Evolutionary conservation across 2,113 vertebrate species (phyloP), one percentile per base, ranked within the genome.

Genomic region (Onychorhynchus coronatus): DNA sequence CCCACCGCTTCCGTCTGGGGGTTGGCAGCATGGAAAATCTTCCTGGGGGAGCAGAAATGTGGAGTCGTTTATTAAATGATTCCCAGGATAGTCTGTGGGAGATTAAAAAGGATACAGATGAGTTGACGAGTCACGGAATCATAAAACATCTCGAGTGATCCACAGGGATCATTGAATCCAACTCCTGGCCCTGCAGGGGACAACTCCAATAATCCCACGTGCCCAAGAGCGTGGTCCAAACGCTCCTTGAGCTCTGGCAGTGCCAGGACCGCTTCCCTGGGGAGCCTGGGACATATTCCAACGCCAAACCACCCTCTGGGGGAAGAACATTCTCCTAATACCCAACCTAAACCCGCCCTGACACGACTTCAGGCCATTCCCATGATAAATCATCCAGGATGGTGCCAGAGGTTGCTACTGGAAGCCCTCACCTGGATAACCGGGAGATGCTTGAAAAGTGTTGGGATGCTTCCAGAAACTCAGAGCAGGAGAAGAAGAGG

Each of bases 141-240:
- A 1, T 1, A 23, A 76, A 83, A 63, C 5, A 16, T 33, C 63
- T 55, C 2, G 25, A 9, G 6, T 20, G 16, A 30, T 1, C 3
- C 7, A 3, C 14, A 19, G 27, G 41, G 55, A 62, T 56, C 41
- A 23, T 21, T 0, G 1, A 47, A 22, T 22, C 5, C 14, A 23
- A 47, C 9, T 33, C 37, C 28, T 44, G 41, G 5, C 7, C 35
- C 21, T 33, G 31, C 42, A 27, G 6, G 9, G 50, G 31, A 3
- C 35, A 58, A 37, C 5, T 23, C 47, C 24, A 41, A 62, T 39
- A 47, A 16, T 8, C 30, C 55, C 35, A 37, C 3, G 47, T 16
- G 11, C 21, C 41, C 33, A 25, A 23, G 71, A 35, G 8, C 1
- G 14, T 49, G 83, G 53, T 62, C 62, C 63, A 42, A 49, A 31